Base-by-base conservation (phyloP, 37 sponge, comb jelly and placozoan species). In the Ianthella basta region DNA sequence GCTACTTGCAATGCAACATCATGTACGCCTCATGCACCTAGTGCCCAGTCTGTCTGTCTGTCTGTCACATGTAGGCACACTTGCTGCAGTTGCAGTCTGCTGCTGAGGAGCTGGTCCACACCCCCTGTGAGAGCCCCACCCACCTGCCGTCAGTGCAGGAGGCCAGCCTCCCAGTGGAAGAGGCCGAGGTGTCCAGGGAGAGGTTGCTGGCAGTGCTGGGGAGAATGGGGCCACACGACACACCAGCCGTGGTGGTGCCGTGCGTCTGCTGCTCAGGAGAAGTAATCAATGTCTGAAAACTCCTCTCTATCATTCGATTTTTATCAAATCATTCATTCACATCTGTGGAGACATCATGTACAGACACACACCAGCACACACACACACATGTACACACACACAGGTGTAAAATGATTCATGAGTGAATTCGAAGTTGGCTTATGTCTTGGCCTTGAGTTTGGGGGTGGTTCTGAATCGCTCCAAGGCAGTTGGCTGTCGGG, bases 211-310 rank as follows among this genome's bases (percentile, higher is more conserved):
- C 18, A 36, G 65, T 44, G 53, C 44, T 79, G 80, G 55, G n/a
- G 64, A 63, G 55, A 56, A 44, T 78, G 50, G 25, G 24, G 79
- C 56, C 12, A 40, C 50, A 24, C 29, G n/a, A 20, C 16, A 75
- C 16, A 24, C 15, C 37, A 44, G 24, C 53, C 8, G 21, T 23
- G 34, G n/a, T 65, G 72, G 75, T 87, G 0, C 84, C 84, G 15
- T 91, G 91, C 57, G 37, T 61, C 21, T 80, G 80, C 34, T 91
- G 91, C 72, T 80, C 84, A 33, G 91, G 91, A 4, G 80, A 80
- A 14, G 30, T 80, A 41, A 84, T 70, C 74, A 32, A 53, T 32
- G 53, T 55, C 6, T 72, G 25, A 23, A 38, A 0, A 18, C 59
- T 32, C 64, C 29, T 16, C 36, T 19, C 20, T n/a, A n/a, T n/a